Base-by-base conservation (phyloP, 2,797 vertebrate species). In the Malacoraja senta region DNA sequence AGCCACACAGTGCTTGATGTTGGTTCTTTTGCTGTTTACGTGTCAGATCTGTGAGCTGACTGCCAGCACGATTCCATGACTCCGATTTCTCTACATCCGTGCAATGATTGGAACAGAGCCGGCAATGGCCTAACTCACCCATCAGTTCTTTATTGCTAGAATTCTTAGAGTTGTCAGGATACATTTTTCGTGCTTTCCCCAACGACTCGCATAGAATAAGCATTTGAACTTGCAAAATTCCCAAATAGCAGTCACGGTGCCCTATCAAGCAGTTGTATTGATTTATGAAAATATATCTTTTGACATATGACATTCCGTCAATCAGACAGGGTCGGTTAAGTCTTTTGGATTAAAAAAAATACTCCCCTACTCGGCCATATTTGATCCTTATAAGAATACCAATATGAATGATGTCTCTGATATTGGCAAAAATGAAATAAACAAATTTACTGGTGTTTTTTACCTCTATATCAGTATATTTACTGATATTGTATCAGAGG, bases 1-100 rank as follows among this genome's bases (percentile, higher is more conserved):
- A 74, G 12, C 21, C 32, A 1, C 21, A 72, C 90, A 91, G 68
- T 8, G 71, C 68, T 74, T 53, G 71, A 74, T 91, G 68, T 74
- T 71, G 44, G 65, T 91, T 91, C 68, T 91, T 91, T 26, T 38
- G 68, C 35, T 91, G 17, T 91, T 72, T 74, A 74, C 68, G 10
- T 91, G 68, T 91, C 90, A 15, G 90, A 38, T 53, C 3, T 21
- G 32, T 72, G 26, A 26, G 88, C 65, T 38, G 90, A 74, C 21
- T 53, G 90, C 90, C 44, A 21, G 68, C 90, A 53, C 68, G 38
- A 0, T 8, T 65, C 68, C 72, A 21, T 91, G 21, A 53, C 35
- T 74, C 65, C 15, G 19, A 91, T 53, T 91, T 44, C 38, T 91
- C 12, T 26, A 10, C 0, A 24, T 29, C 19, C 24, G 35, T 29